Conservation (phyloP, 2,888 invertebrate species). For the Resseliella maxima region DNA sequence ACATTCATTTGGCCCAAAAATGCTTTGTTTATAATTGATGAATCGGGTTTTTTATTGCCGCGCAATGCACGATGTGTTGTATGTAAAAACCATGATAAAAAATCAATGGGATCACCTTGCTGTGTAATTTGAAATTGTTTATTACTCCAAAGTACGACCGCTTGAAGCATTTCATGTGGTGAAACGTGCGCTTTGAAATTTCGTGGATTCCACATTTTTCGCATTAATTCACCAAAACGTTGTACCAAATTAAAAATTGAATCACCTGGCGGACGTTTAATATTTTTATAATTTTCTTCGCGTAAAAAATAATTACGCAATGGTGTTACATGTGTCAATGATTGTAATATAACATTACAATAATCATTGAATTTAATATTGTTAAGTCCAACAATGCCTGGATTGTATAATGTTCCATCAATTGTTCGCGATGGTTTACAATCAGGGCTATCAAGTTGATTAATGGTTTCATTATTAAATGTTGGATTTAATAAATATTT, state of each 20-base stretch:
- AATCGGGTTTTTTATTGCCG: slow-evolving; percentile 87
- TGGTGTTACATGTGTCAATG: slow-evolving; percentile 93
- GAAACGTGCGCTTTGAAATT: slow-evolving; percentile 99
- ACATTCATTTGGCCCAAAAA: slow-evolving; percentile 93
- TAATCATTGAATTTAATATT: slow-evolving; percentile 99
- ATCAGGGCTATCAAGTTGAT: slow-evolving; percentile 75
- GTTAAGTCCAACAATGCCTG: slow-evolving; percentile 96
- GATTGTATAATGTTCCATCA: slow-evolving; percentile 95
- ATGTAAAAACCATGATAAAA: slow-evolving; percentile 98
- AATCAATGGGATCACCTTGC: slow-evolving; percentile 98
- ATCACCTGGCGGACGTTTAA: slow-evolving; percentile 95
- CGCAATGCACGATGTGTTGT: slow-evolving; percentile 94
- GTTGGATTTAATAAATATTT: slow-evolving; percentile 98
- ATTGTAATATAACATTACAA: slow-evolving; percentile 97
- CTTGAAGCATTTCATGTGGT: slow-evolving; percentile 99
- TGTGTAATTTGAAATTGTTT: slow-evolving; percentile 98
- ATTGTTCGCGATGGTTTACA: slow-evolving; percentile 93
- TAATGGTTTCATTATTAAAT: slow-evolving; percentile 87
- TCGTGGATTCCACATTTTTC: slow-evolving; percentile 98
- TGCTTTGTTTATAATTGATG: slow-evolving; percentile 93
- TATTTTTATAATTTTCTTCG: slow-evolving; percentile 89
- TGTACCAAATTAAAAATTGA: slow-evolving; percentile 91
- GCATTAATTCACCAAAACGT: slow-evolving; percentile 91
- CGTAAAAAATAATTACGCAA: slow-evolving; percentile 94
- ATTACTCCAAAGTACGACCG: slow-evolving; percentile 95